Percentiles rank a stretch among this genome's conserved stretches.
Conservation (phyloP, 2,888 invertebrate genomes). For the Dolomedes plantarius region DNA sequence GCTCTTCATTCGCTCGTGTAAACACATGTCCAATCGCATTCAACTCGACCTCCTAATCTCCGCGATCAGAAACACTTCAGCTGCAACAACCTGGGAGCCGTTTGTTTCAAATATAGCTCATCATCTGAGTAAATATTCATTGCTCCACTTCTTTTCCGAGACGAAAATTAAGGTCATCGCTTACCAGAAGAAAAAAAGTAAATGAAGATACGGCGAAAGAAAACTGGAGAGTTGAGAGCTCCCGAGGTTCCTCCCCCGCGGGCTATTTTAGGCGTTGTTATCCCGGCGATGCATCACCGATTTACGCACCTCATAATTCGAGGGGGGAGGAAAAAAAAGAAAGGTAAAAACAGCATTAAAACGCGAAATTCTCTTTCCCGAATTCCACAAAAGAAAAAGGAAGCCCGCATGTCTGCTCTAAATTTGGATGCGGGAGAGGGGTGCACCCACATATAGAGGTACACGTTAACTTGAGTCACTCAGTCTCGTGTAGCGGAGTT, state of each 20-base stretch:
- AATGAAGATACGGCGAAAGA: not conserved
- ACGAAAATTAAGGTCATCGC: not conserved
- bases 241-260: constrained; percentile 16
- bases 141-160: not conserved
- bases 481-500: not conserved
- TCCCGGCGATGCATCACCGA: constrained; percentile 29
- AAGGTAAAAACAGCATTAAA: constrained; percentile 6
- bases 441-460: constrained; percentile 38
- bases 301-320: constrained; percentile 10
- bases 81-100: too few relatives aligned
- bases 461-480: constrained; percentile 27
- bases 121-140: not conserved
- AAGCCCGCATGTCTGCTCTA: constrained; percentile 29
- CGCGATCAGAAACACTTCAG: too few relatives aligned
- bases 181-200: not conserved
- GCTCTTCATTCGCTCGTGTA: too few relatives aligned
- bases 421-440: constrained; percentile 31
- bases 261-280: constrained; percentile 28
- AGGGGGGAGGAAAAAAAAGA: constrained; percentile 5
- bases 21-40: too few relatives aligned
- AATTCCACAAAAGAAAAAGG: constrained; percentile 29
- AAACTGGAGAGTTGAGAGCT: not conserved
- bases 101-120: too few relatives aligned
- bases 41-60: too few relatives aligned
- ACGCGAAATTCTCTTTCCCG: constrained; percentile 19